Evolutionary conservation across 1,140 invertebrate genomes (phyloP).

Genomic region (Aphaenogaster floridana): DNA sequence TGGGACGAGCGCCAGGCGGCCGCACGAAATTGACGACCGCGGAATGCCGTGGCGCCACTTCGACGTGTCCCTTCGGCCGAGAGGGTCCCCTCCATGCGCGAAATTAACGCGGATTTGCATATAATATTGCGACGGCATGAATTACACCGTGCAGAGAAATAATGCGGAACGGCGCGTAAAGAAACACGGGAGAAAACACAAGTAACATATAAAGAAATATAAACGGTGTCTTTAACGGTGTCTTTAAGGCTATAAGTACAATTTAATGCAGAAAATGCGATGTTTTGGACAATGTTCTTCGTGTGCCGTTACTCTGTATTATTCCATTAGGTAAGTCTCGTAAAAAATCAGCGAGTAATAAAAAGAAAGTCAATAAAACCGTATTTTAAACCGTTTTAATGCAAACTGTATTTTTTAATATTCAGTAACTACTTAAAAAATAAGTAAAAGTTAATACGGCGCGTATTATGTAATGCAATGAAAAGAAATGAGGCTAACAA

Average conservation of each 20-base stretch:
- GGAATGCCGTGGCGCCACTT: conserved; percentile 74
- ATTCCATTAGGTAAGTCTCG: neutral
- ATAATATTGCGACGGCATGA: conserved; percentile 43
- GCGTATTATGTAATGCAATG: too few relatives aligned
- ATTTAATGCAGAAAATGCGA: neutral
- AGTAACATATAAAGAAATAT: neutral
- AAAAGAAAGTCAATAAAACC: neutral
- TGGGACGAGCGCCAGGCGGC: conserved; percentile 70
- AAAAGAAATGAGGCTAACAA: too few relatives aligned
- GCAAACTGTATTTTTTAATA: neutral
- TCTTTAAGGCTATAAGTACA: neutral
- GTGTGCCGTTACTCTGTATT: neutral
- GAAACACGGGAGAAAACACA: neutral
- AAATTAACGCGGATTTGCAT: conserved; percentile 61
- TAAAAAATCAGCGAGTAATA: neutral
- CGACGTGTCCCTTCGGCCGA: conserved; percentile 57
- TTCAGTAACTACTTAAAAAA: neutral
- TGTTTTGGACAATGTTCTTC: neutral
- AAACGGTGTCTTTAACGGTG: neutral
- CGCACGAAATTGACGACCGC: conserved; percentile 71
- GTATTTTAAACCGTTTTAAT: neutral
- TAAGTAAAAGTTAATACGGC: neutral
- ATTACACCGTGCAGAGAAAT: conserved; percentile 16
- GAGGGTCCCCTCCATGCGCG: neutral
- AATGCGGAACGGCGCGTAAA: neutral